phyloP scores from a whole-genome alignment of 1,140 invertebrate genomes.

The Hyles vespertilio region DNA sequence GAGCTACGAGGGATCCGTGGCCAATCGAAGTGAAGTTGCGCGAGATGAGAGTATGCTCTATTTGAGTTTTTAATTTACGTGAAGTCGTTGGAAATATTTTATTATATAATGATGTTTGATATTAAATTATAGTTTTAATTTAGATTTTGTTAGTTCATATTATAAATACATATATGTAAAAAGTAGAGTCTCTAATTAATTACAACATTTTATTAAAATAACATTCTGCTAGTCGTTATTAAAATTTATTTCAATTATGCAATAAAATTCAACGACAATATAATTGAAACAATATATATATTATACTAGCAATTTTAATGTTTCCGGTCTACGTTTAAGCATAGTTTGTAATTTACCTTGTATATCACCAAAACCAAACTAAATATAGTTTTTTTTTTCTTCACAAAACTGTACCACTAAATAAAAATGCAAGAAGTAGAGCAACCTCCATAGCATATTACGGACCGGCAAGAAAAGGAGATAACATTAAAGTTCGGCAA shows the following conservation, averaged over 20 bases:
- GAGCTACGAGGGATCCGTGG: slow-evolving; percentile 53
- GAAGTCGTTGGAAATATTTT: background rate
- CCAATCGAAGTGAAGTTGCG: slow-evolving; percentile 68
- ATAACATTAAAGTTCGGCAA: slow-evolving; percentile 59
- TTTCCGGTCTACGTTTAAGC: background rate
- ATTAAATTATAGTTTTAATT: no score
- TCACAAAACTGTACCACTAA: background rate
- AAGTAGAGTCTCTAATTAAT: no score
- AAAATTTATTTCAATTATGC: background rate
- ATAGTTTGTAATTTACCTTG: background rate
- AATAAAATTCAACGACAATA: background rate
- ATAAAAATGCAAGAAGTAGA: background rate
- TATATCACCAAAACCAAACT: no score
- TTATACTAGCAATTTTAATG: background rate
- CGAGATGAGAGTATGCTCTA: slow-evolving; percentile 46
- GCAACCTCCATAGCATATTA: slow-evolving; percentile 18
- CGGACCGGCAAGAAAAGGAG: slow-evolving; percentile 49
- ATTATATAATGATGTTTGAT: no score
- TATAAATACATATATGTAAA: no score
- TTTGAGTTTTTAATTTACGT: slow-evolving; percentile 21
- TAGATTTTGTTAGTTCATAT: no score
- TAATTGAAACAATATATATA: background rate
- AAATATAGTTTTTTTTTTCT: no score
- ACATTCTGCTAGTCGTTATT: background rate
- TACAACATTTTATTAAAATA: no score